phyloP scores from a whole-genome alignment of 2,888 invertebrate species.

The Diloba caeruleocephala region DNA sequence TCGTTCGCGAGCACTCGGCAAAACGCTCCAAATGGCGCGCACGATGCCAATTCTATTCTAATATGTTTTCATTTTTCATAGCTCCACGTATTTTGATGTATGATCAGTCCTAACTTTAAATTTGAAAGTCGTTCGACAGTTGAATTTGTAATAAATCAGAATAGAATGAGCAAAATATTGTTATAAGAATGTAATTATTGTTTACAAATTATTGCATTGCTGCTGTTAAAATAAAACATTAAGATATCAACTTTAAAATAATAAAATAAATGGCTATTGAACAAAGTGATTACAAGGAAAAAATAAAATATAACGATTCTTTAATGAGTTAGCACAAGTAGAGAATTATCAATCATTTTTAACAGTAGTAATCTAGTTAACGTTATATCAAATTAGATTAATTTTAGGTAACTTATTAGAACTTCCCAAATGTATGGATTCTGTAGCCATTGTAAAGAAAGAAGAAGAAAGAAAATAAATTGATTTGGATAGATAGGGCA shows the following conservation, averaged over 20 bases:
- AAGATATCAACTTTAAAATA: background rate
- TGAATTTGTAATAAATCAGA: constrained; percentile 27
- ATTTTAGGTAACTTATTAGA: no score
- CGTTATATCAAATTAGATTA: no score
- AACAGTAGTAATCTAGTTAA: no score
- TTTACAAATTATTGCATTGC: no score
- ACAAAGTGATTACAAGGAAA: background rate
- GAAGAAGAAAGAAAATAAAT: no score
- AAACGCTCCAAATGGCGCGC: constrained; percentile 70
- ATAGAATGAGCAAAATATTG: background rate
- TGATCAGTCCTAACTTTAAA: constrained; percentile 39
- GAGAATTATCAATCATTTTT: no score
- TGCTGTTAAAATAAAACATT: background rate
- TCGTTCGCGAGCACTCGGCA: constrained; percentile 70
- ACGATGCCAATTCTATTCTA: constrained; percentile 70
- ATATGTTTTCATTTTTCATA: constrained; percentile 62
- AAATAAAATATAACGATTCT: no score
- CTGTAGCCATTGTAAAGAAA: no score
- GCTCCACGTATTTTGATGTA: constrained; percentile 54
- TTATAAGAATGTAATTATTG: no score
- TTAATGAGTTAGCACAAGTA: no score
- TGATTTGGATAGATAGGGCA: no score
- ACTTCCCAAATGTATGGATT: no score
- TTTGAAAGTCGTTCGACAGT: constrained; percentile 23
- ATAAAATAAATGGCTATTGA: background rate